A percentile compares a stretch with the other conserved stretches of the same genome.
Evolutionary conservation across 2,888 invertebrate genomes (phyloP).

Genomic region (Polydrusus cervinus): DNA sequence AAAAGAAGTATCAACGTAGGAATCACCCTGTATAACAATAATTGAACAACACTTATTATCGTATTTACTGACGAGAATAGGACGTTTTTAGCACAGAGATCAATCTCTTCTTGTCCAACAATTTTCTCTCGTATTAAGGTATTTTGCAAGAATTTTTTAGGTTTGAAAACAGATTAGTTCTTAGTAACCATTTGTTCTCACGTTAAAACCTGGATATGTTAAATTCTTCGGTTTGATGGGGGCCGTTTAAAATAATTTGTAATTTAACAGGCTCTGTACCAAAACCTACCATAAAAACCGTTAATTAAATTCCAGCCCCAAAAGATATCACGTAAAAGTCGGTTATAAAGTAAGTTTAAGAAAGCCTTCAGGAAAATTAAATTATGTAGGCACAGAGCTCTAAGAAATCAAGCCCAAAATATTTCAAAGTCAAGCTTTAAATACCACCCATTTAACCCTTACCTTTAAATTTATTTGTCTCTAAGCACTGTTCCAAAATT

Average conservation of each 20-base stretch:
- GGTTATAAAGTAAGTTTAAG: slow-evolving; percentile 5
- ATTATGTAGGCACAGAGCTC: not conserved
- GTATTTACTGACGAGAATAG: too few species aligned
- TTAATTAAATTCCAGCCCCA: not conserved
- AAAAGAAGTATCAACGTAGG: too few species aligned
- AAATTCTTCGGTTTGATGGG: not conserved
- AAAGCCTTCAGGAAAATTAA: not conserved
- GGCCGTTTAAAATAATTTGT: slow-evolving; percentile 5
- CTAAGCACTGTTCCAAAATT: not conserved
- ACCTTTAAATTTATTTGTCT: not conserved
- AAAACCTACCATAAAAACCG: not conserved
- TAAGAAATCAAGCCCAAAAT: not conserved
- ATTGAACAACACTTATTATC: too few species aligned
- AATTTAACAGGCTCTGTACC: not conserved
- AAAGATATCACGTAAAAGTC: slow-evolving; percentile 1
- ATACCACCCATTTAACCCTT: not conserved
- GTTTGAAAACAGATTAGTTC: too few species aligned
- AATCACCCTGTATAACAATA: too few species aligned
- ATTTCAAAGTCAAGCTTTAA: slow-evolving; percentile 3
- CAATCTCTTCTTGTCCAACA: too few species aligned
- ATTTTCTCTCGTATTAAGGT: too few species aligned
- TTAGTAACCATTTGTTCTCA: too few species aligned
- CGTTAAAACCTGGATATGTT: too few species aligned
- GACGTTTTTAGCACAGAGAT: too few species aligned
- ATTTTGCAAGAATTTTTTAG: too few species aligned